A percentile compares a stretch with the other conserved stretches of the same genome.
Evolutionary conservation across 1,140 invertebrate species (phyloP).

Genomic region (Trichomalopsis sarcophagae): DNA sequence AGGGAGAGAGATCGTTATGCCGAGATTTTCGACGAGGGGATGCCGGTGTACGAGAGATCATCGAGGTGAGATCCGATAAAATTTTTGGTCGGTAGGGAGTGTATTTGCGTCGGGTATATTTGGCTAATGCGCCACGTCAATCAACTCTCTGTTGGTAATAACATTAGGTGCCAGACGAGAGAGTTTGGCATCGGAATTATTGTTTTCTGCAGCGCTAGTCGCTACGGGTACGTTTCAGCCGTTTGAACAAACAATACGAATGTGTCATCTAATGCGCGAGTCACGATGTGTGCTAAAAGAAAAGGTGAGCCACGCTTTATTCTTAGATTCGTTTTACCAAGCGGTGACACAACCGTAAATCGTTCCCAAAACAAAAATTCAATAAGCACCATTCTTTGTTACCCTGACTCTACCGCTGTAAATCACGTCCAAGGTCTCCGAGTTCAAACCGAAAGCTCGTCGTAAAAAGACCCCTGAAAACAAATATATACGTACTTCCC

Average conservation of each 20-base stretch:
- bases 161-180: background rate
- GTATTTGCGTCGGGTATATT: background rate
- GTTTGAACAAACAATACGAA: background rate
- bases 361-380: background rate
- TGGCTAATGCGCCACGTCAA: background rate
- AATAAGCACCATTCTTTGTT: background rate
- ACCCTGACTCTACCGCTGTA: no score
- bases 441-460: background rate
- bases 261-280: no score
- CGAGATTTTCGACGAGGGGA: no score
- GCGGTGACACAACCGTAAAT: background rate
- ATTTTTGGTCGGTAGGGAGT: background rate
- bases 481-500: no score
- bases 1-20: background rate
- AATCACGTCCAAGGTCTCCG: background rate
- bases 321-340: background rate
- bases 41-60: no score
- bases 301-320: background rate
- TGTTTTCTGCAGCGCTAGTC: background rate
- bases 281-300: background rate
- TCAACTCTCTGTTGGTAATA: background rate
- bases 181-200: background rate
- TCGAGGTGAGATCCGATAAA: background rate
- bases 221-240: background rate
- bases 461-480: background rate